phyloP scores from a whole-genome alignment of 92 coral and sea anemone species.

The Micromussa lordhowensis region DNA sequence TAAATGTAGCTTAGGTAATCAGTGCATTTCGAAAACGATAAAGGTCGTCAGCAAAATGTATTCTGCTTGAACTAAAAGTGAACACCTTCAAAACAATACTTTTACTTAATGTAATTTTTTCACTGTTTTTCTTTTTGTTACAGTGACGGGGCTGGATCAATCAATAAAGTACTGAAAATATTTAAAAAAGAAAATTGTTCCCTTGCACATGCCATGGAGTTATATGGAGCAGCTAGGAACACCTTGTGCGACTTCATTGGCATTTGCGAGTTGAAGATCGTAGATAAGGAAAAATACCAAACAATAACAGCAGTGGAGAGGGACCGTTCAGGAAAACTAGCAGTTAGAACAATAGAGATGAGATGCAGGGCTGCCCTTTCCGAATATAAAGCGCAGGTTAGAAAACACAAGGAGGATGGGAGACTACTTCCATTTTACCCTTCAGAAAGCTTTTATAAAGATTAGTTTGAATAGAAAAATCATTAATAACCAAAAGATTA shows the following conservation, averaged over 20 bases:
- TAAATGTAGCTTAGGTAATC: no score
- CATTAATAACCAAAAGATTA: no score
- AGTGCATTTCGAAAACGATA: no score
- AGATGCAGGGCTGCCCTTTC: constrained; percentile 29
- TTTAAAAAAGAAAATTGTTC: not conserved
- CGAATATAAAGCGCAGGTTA: constrained; percentile 18
- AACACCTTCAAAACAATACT: constrained; percentile 8
- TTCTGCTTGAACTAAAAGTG: not conserved
- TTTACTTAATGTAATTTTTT: not conserved
- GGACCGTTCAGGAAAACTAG: constrained; percentile 33
- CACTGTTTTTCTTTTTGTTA: not conserved
- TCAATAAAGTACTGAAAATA: not conserved
- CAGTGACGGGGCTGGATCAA: constrained; percentile 20
- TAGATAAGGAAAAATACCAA: not conserved
- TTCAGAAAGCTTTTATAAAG: constrained; percentile 13
- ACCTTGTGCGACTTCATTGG: constrained; percentile 4
- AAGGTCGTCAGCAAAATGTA: not conserved
- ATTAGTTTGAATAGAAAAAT: not conserved
- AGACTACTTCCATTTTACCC: constrained; percentile 25
- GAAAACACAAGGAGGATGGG: not conserved
- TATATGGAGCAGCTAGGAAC: constrained; percentile 18
- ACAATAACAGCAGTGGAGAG: constrained; percentile 5
- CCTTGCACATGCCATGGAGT: constrained; percentile 9
- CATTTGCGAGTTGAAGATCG: constrained; percentile 18
- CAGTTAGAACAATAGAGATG: constrained; percentile 14